Evolutionary conservation across 1,140 invertebrate species (phyloP).

Genomic region (Drosophila tropicalis): DNA sequence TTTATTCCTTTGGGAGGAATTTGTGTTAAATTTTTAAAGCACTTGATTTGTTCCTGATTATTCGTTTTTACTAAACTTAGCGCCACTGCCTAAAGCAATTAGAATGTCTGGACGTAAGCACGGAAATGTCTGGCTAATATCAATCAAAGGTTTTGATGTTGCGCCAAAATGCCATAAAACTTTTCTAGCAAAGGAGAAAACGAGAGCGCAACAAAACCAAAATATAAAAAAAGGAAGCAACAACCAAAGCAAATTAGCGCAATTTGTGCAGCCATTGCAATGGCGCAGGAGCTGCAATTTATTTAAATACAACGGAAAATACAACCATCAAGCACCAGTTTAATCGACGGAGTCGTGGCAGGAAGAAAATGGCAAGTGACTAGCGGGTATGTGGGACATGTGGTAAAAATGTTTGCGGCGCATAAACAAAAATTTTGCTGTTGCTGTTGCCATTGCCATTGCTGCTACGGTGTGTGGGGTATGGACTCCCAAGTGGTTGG

Average conservation of each 20-base stretch:
- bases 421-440: slow-evolving; percentile 73
- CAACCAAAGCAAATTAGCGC: slow-evolving; percentile 71
- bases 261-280: slow-evolving; percentile 69
- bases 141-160: slow-evolving; percentile 51
- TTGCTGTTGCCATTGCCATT: slow-evolving; percentile 43
- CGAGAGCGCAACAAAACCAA: not conserved
- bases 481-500: not conserved
- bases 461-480: not conserved
- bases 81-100: slow-evolving; percentile 27
- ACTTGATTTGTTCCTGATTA: not conserved
- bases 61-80: not conserved
- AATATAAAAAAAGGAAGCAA: slow-evolving; percentile 27
- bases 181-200: slow-evolving; percentile 28
- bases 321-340: slow-evolving; percentile 61
- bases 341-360: slow-evolving; percentile 26
- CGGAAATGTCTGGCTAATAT: slow-evolving; percentile 52
- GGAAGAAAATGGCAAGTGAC: slow-evolving; percentile 10
- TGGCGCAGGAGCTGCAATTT: slow-evolving; percentile 59
- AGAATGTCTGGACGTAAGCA: slow-evolving; percentile 28
- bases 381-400: slow-evolving; percentile 26
- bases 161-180: slow-evolving; percentile 48
- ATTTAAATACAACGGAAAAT: slow-evolving; percentile 64
- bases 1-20: slow-evolving; percentile 18
- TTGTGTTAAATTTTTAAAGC: slow-evolving; percentile 1
- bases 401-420: slow-evolving; percentile 75